Evolutionary conservation across 2,888 invertebrate genomes (phyloP), one percentile per base, ranked within the genome.

Genomic region (Mactromeris polynyma): DNA sequence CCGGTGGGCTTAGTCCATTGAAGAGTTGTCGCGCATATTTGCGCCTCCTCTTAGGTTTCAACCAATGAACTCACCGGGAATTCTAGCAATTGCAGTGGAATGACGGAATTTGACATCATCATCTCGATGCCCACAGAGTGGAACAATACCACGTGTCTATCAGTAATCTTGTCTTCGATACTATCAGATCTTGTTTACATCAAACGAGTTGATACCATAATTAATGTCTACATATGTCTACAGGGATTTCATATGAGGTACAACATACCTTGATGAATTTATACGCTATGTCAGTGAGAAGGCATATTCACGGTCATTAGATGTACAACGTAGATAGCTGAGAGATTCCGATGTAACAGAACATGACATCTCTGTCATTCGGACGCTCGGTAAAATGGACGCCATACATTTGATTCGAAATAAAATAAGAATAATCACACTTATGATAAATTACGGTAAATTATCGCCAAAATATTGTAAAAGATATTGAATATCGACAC

Each of bases 161-260:
- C 85, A 81, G 81, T 80, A 58, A 88, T 86, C 90, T 64, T 36
- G 69, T 86, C 80, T 86, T 84, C 84, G 88, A 86, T 88, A 88
- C 83, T 81, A 86, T 90, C 90, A 78, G 78, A 90, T 84, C 88
- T 79, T 90, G 88, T 90, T 90, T 84, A 86, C 90, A 90, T 91
- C 91, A 91, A 90, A 88, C 86, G 85, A 83, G 54, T 83, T 83
- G 83, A 90, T 91, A 91, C 86, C 86, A 81, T 91, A 90, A 91
- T 91, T 91, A 91, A 91, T 89, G 90, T 90, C 91, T 91, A 91
- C 91, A 90, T 87, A 84, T 91, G 91, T 91, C 91, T 91, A 89
- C 89, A 77, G 85, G 89, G 90, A 89, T 91, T 85, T 89, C 83
- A 73, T 81, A 87, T 88, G 85, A 90, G 78, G 42, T 78, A 83